Evolutionary conservation across 2,797 vertebrate genomes (phyloP).

Genomic region (Margarornis squamiger): DNA sequence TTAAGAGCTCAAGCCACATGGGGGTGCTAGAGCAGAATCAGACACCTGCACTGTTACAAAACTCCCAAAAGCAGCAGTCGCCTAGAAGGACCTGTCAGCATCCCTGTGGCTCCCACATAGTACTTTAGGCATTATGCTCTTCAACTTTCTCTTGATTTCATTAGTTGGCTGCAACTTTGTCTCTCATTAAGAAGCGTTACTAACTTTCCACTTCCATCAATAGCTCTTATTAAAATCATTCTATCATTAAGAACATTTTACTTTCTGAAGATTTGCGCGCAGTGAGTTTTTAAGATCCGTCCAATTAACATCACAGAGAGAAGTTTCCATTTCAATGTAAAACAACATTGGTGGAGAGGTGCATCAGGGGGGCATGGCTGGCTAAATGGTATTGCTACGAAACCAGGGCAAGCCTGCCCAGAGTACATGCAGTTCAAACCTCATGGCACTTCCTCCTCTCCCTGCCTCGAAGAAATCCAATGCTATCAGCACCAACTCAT

Average conservation of each 20-base stretch:
- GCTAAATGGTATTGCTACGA: background rate
- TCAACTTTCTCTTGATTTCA: background rate
- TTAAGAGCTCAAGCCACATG: slow-evolving; percentile 41
- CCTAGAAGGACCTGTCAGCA: background rate
- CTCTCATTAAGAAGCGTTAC: background rate
- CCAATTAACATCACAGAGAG: background rate
- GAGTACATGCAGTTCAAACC: background rate
- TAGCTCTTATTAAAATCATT: background rate
- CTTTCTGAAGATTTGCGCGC: background rate
- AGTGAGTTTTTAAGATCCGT: background rate
- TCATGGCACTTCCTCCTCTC: background rate
- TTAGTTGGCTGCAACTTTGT: background rate
- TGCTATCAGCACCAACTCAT: slow-evolving; percentile 8
- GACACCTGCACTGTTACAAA: background rate
- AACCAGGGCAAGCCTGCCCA: background rate
- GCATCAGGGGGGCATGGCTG: background rate
- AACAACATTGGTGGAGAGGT: slow-evolving; percentile 36
- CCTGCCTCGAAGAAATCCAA: background rate
- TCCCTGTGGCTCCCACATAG: background rate
- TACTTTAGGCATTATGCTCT: background rate
- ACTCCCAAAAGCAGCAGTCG: background rate
- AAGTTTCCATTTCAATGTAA: background rate
- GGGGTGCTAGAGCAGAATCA: slow-evolving; percentile 51
- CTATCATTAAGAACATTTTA: background rate
- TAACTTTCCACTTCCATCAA: background rate